Evolutionary conservation across 1,140 invertebrate genomes (phyloP).

Genomic region (Neodiprion fabricii): DNA sequence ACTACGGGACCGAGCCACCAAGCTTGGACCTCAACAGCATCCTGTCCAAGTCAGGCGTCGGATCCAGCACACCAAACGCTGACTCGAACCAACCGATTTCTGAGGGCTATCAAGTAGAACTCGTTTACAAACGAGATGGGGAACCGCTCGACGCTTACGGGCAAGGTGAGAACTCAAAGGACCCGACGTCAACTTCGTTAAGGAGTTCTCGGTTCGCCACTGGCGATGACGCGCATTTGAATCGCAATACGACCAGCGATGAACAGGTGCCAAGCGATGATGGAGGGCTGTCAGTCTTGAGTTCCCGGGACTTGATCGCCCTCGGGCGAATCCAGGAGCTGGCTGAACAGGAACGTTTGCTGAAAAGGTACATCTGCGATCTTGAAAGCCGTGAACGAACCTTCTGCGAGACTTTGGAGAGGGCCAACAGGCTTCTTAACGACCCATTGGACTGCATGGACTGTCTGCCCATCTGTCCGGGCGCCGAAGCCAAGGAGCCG

Average conservation of each 20-base stretch:
- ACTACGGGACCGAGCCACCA: constrained; percentile 3
- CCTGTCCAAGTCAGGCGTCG: background rate
- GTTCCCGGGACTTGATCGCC: background rate
- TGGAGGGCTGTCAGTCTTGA: background rate
- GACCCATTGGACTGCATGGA: background rate
- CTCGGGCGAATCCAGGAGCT: background rate
- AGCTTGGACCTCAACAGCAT: background rate
- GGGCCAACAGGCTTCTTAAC: background rate
- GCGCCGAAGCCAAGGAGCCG: background rate
- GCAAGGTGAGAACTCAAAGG: no score
- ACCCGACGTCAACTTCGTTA: no score
- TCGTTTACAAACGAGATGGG: background rate
- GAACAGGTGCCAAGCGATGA: background rate
- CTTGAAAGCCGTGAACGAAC: constrained; percentile 6
- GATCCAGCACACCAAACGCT: background rate
- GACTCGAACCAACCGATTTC: no score
- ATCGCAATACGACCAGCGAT: background rate
- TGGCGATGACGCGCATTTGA: background rate
- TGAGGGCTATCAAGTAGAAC: background rate
- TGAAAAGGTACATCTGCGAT: background rate
- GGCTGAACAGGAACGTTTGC: constrained; percentile 6
- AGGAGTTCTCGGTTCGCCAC: background rate
- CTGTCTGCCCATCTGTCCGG: background rate
- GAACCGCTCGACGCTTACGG: background rate
- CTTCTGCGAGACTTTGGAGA: background rate